Conservation (phyloP, 2,113 vertebrate species). For the Macaca fascicularis region T2T-MFA8v1.1 NC_088375.1:210045501-210046000, state of each 20-base stretch:
- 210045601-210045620: neutral
- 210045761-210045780: fast-evolving
- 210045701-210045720: fast-evolving
- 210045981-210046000: neutral
- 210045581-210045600: fast-evolving
- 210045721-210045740: neutral
- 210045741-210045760: neutral
- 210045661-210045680: neutral
- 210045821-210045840: neutral
- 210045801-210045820: neutral
- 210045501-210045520: neutral
- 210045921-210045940: neutral
- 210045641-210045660: neutral
- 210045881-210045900: neutral
- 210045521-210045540: neutral
- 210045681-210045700: neutral
- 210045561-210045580: neutral
- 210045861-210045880: neutral
- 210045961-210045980: neutral
- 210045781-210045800: fast-evolving
- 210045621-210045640: neutral
- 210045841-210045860: neutral
- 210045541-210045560: neutral
- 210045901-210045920: neutral
- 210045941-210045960: neutral